Evolutionary conservation across 2,113 vertebrate species (phyloP).

Genomic region (Actinemys pallida): DNA sequence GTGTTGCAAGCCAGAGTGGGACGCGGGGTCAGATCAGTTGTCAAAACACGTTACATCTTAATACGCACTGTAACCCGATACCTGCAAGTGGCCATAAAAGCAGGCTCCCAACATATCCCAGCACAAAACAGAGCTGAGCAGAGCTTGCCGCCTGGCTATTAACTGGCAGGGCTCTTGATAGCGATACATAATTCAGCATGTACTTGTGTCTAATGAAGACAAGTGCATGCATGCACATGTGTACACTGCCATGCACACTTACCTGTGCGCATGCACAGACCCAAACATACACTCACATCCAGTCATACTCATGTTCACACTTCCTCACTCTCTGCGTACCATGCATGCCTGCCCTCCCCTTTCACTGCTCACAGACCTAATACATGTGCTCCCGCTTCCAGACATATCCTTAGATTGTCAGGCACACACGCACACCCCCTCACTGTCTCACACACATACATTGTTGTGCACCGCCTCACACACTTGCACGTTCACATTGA

Average conservation of each 20-base stretch:
- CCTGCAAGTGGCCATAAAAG: background rate
- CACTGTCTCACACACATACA: background rate
- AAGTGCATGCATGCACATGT: background rate
- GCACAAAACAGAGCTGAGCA: background rate
- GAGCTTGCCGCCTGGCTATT: background rate
- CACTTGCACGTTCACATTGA: background rate
- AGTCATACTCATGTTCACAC: background rate
- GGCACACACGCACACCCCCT: background rate
- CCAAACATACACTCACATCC: background rate
- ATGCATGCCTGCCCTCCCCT: background rate
- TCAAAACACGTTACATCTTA: background rate
- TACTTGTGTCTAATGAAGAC: background rate
- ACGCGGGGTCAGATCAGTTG: background rate
- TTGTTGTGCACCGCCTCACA: background rate
- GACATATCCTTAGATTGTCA: background rate
- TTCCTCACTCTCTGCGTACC: background rate
- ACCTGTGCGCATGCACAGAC: background rate
- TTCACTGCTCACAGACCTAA: no score
- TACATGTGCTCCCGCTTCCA: background rate
- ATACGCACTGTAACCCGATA: background rate
- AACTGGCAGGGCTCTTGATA: background rate
- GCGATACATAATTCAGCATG: background rate
- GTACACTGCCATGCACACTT: background rate
- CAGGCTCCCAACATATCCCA: background rate
- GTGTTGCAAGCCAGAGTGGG: background rate